phyloP scores from a whole-genome alignment of 2,888 invertebrate species.

The Pterobdella sp. region DNA sequence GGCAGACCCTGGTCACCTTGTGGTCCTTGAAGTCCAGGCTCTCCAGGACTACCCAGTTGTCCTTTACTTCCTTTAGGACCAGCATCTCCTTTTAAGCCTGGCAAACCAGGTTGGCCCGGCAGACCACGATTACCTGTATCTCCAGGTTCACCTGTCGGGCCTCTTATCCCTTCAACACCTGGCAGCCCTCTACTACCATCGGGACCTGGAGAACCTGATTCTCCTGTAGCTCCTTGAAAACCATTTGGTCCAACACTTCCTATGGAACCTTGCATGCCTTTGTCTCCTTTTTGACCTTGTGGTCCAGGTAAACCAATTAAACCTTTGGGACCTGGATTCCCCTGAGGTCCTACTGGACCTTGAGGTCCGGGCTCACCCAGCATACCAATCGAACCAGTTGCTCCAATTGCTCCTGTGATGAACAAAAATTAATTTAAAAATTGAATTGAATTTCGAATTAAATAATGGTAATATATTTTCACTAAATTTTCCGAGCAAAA shows the following conservation, averaged over 20 bases:
- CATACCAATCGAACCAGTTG: slow-evolving; percentile 65
- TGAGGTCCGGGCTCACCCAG: slow-evolving; percentile 53
- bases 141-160: slow-evolving; percentile 36
- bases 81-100: slow-evolving; percentile 28
- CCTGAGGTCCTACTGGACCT: slow-evolving; percentile 34
- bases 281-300: slow-evolving; percentile 11
- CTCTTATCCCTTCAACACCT: slow-evolving; percentile 40
- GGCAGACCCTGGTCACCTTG: slow-evolving; percentile 23
- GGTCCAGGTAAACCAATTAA: background rate
- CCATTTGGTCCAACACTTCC: slow-evolving; percentile 32
- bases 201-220: slow-evolving; percentile 35
- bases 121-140: slow-evolving; percentile 28
- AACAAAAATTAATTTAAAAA: too few species aligned
- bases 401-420: slow-evolving; percentile 12
- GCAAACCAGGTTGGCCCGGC: slow-evolving; percentile 1
- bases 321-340: slow-evolving; percentile 29
- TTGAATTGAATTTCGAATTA: too few species aligned
- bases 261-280: slow-evolving; percentile 1
- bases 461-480: too few species aligned
- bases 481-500: too few species aligned
- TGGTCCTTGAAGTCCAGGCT: slow-evolving; percentile 31
- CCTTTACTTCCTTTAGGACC: slow-evolving; percentile 31
- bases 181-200: slow-evolving; percentile 29
- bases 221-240: slow-evolving; percentile 38
- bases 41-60: slow-evolving; percentile 31